These are phyloP conservation scores for Ceyx melanurus DNA, from an alignment of 2,113 vertebrate genomes.

Conservation along the genomic window DNA sequence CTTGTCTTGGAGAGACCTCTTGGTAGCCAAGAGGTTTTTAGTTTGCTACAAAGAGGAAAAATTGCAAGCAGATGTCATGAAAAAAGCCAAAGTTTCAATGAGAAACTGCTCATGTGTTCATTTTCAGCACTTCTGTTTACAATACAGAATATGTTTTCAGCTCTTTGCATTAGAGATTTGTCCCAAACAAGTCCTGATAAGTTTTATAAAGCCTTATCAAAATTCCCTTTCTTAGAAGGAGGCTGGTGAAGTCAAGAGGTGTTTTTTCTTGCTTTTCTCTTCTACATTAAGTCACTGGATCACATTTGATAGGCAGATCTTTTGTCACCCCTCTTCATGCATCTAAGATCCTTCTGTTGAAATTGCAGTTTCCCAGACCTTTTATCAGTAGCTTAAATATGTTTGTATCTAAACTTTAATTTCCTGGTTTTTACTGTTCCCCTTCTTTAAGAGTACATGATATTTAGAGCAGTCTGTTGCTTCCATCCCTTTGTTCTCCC, in stretches of 20 bases:
- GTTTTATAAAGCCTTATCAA: neutral
- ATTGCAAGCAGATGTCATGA: neutral
- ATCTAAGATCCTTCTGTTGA: neutral
- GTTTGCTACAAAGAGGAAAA: neutral
- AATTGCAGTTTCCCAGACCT: neutral
- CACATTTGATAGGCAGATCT: neutral
- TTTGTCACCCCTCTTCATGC: neutral
- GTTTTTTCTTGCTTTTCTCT: neutral
- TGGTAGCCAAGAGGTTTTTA: neutral
- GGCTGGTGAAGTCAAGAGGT: neutral
- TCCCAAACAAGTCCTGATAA: neutral
- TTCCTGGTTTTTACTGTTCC: neutral
- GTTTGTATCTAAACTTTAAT: neutral
- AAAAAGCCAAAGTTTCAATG: neutral
- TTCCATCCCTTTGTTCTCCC: neutral
- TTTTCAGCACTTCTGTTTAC: constrained; percentile 10
- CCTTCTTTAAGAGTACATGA: neutral
- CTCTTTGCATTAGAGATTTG: neutral
- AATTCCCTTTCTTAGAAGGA: neutral
- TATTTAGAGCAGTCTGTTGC: neutral
- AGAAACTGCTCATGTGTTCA: neutral
- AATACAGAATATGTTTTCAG: neutral
- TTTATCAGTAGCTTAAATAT: neutral
- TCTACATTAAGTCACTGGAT: neutral
- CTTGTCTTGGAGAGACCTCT: neutral